Percentiles rank a stretch among this genome's conserved stretches.
phyloP scores from a whole-genome alignment of 2,113 vertebrate species.

The Grus americana region DNA sequence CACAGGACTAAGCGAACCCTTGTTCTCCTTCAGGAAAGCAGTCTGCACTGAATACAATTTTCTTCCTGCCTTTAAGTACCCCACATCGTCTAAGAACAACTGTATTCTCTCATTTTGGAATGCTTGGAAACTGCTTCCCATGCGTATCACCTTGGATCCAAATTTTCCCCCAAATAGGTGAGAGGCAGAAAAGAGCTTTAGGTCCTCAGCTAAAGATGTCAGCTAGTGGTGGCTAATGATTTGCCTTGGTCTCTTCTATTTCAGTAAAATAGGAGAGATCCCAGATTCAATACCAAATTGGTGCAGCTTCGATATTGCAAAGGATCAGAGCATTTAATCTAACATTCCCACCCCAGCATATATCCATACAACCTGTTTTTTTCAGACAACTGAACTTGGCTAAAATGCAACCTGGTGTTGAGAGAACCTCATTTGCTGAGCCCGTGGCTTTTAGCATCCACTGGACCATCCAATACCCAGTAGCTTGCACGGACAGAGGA shows the following conservation, averaged over 20 bases:
- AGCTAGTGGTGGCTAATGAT: neutral
- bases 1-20: neutral
- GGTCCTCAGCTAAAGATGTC: neutral
- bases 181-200: neutral
- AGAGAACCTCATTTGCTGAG: neutral
- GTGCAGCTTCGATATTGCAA: neutral
- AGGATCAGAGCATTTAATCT: neutral
- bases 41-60: neutral
- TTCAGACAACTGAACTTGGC: neutral
- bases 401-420: neutral
- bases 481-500: neutral
- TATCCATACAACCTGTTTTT: neutral
- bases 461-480: neutral
- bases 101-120: neutral
- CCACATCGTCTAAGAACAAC: neutral
- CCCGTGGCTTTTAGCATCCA: neutral
- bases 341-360: fast-evolving
- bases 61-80: neutral
- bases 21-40: neutral
- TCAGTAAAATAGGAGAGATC: neutral
- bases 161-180: neutral
- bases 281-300: neutral
- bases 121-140: neutral
- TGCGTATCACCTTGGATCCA: neutral
- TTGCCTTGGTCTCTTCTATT: neutral